Percentiles rank a stretch among this genome's conserved stretches.
Evolutionary conservation across 1,140 invertebrate genomes (phyloP).

Genomic region (Wasmannia auropunctata): DNA sequence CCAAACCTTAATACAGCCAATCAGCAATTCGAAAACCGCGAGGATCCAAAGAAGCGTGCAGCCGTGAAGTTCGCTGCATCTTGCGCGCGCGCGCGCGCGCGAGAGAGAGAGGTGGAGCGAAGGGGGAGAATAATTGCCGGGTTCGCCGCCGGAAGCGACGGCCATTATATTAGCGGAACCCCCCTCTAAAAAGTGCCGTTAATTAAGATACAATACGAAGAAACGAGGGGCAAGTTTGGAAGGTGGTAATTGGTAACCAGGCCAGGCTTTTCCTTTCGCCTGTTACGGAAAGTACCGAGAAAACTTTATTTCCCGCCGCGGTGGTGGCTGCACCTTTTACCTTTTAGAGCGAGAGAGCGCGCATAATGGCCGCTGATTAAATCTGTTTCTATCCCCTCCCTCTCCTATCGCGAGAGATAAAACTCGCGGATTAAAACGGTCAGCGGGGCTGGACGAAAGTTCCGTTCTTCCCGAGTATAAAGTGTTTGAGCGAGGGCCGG

Average conservation of each 20-base stretch:
- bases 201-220: slow-evolving; percentile 71
- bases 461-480: background rate
- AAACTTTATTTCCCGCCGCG: slow-evolving; percentile 69
- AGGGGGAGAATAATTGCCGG: slow-evolving; percentile 22
- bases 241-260: slow-evolving; percentile 71
- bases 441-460: slow-evolving; percentile 6
- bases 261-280: slow-evolving; percentile 46
- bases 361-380: slow-evolving; percentile 74
- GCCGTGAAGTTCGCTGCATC: background rate
- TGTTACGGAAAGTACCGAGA: slow-evolving; percentile 60
- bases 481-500: background rate
- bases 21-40: slow-evolving; percentile 43
- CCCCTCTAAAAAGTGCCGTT: slow-evolving; percentile 61
- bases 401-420: no score
- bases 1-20: slow-evolving; percentile 17
- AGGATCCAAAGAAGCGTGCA: background rate
- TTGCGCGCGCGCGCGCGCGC: background rate
- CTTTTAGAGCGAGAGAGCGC: slow-evolving; percentile 59
- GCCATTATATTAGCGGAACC: slow-evolving; percentile 39
- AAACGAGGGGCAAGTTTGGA: slow-evolving; percentile 56
- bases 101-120: background rate
- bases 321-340: slow-evolving; percentile 63
- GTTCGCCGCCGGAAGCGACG: slow-evolving; percentile 19
- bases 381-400: slow-evolving; percentile 56
- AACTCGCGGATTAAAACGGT: slow-evolving; percentile 69